Conservation (phyloP, 2,113 vertebrate genomes). For the Alethe castanea region DNA sequence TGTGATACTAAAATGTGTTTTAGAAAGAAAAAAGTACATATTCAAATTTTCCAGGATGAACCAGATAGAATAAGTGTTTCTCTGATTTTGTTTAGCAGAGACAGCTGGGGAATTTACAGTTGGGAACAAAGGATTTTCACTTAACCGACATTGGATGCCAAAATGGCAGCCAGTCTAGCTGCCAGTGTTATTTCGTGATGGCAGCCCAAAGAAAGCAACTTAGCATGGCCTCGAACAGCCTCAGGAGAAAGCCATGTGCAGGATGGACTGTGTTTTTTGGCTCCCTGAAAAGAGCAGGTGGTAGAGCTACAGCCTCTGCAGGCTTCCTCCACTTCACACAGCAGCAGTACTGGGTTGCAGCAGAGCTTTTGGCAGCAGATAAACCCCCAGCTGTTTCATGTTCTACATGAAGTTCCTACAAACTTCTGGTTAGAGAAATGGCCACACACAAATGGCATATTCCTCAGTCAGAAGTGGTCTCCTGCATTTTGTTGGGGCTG, state of each 20-base stretch:
- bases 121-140: neutral
- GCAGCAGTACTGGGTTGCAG: neutral
- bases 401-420: neutral
- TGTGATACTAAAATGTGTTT: neutral
- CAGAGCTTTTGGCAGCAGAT: neutral
- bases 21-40: neutral
- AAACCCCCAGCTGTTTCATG: constrained; percentile 1
- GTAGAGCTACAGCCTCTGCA: neutral
- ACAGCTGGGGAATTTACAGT: neutral
- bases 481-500: neutral
- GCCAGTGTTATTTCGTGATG: neutral
- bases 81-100: constrained; percentile 10
- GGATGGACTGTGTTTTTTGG: neutral
- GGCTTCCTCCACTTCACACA: neutral
- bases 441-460: neutral
- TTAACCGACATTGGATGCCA: neutral
- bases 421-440: neutral
- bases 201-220: constrained; percentile 5
- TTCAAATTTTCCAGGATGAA: neutral
- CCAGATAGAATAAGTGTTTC: neutral
- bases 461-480: neutral
- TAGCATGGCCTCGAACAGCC: neutral
- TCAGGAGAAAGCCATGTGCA: neutral
- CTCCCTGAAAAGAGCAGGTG: neutral
- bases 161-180: neutral